A percentile compares a stretch with the other conserved stretches of the same genome.
Conservation (phyloP, 2,888 invertebrate species). For the Mythimna loreyi region DNA sequence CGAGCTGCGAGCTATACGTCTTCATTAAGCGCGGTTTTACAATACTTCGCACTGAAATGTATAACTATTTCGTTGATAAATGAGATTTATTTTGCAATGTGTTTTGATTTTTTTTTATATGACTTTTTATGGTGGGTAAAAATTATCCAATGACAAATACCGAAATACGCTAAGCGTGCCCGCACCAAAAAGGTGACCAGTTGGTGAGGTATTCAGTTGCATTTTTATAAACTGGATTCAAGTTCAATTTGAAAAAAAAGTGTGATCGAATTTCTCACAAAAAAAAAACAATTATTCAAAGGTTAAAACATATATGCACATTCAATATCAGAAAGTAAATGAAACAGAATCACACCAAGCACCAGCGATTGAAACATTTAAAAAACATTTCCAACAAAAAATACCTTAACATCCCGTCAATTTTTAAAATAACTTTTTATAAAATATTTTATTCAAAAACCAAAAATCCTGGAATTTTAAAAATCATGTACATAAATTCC, state of each 20-base stretch:
- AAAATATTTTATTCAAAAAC: constrained; percentile 44
- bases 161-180: no score
- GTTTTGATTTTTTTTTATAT: no score
- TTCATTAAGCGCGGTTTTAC: constrained; percentile 66
- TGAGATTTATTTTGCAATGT: no score
- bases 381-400: background rate
- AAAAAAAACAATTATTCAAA: background rate
- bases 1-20: constrained; percentile 59
- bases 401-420: background rate
- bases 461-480: constrained; percentile 37
- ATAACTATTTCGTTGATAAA: constrained; percentile 50
- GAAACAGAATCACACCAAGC: background rate
- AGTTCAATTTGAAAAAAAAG: no score
- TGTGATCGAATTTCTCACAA: no score
- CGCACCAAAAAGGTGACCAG: no score
- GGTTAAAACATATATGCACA: background rate
- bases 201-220: no score
- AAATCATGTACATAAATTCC: constrained; percentile 57
- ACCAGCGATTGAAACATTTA: background rate
- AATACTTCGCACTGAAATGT: constrained; percentile 64
- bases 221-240: no score
- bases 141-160: no score
- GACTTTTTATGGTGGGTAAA: no score
- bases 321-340: background rate
- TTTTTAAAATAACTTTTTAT: constrained; percentile 34